Conservation (phyloP, 2,888 invertebrate genomes). For the Lasioglossum villosulum region DNA sequence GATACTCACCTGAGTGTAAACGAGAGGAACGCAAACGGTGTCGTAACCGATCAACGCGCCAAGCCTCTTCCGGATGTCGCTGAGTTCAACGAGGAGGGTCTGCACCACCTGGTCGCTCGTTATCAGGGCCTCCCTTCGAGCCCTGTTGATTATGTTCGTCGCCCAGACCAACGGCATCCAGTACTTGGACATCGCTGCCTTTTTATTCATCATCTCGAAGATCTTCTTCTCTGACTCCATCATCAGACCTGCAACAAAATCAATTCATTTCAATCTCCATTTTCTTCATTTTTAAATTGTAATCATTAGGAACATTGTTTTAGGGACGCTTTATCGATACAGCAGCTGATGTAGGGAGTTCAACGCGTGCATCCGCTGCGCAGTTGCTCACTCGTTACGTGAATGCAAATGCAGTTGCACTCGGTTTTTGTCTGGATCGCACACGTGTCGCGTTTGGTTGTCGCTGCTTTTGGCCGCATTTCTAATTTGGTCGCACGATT, state of each 20-base stretch:
- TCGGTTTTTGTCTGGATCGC: conserved; percentile 8
- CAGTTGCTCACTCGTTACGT: conserved; percentile 20
- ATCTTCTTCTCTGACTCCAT: conserved; percentile 96
- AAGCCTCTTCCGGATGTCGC: conserved; percentile 93
- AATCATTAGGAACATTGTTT: neutral
- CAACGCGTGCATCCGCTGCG: conserved; percentile 37
- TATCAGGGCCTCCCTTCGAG: conserved; percentile 93
- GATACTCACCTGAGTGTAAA: conserved; percentile 93
- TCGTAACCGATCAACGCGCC: conserved; percentile 96
- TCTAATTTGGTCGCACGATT: neutral
- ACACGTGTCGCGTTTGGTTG: neutral
- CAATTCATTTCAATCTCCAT: neutral
- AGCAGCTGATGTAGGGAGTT: conserved; percentile 45
- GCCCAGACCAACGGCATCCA: conserved; percentile 98
- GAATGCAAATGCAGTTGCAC: conserved; percentile 31
- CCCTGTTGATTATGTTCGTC: conserved; percentile 95
- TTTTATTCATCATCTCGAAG: conserved; percentile 95
- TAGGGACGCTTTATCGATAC: conserved; percentile 22
- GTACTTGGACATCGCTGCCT: conserved; percentile 95
- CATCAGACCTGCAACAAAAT: conserved; percentile 89
- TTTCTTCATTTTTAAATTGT: neutral
- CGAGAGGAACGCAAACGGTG: conserved; percentile 95
- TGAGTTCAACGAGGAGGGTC: conserved; percentile 94
- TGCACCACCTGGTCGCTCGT: conserved; percentile 96
- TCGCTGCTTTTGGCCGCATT: neutral